Base-by-base conservation (phyloP, 2,113 vertebrate species). In the Antechinus stuartii region DNA sequence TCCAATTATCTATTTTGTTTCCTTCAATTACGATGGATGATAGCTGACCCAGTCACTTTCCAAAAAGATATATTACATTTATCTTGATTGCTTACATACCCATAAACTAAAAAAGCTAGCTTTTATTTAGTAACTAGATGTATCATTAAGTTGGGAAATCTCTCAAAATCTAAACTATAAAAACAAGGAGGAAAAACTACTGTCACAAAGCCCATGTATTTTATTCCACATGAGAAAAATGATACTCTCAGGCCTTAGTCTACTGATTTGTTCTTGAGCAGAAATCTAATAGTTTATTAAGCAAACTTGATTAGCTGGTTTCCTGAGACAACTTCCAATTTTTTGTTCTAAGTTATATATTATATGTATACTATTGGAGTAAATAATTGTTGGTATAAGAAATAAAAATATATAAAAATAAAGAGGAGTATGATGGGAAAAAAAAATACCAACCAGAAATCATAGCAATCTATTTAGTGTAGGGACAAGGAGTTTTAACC, bases 61-160 rank as follows among this genome's bases (percentile, higher is more conserved):
- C 10, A 91, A 91, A n/a, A 24, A 52, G 89, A 90, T 30, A 94
- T 90, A 92, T 50, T 90, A 95, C 1, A 52, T 5, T 30, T 25
- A 76, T 42, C 68, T 2, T 84, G 68, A 42, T 76, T 76, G n/a
- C 16, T 22, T 22, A 35, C 35, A 76, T 76, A 76, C 16, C 16
- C 35, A n/a, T 5, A 76, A n/a, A n/a, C 16, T 93, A 94, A 16
- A 94, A 95, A 89, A n/a, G 89, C 95, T 90, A 93, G 42, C n/a
- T 84, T 94, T 91, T 91, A 24, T 56, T 55, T 84, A 57, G 53
- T 91, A 94, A 91, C 91, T 90, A 96, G 89, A 84, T 4, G 16
- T 6, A 76, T 35, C 68, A n/a, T 35, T 76, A 42, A 84, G 22
- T n/a, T 76, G 35, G 10, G 54, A 94, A 90, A 55, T 24, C 49